Evolutionary conservation across 2,113 vertebrate genomes (phyloP).

Genomic region (Menura novaehollandiae): DNA sequence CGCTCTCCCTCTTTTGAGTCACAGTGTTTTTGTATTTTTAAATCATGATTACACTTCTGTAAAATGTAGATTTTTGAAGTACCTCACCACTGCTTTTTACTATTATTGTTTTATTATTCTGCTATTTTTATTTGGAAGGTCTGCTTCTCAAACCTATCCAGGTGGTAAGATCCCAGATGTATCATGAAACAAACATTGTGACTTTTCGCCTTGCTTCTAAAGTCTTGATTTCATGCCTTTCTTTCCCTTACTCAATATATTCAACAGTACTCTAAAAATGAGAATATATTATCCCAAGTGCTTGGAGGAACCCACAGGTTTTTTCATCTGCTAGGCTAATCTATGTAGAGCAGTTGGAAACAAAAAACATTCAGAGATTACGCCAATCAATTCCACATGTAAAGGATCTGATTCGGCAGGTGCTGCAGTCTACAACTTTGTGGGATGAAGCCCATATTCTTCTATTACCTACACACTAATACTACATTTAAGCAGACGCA

Average conservation of each 20-base stretch:
- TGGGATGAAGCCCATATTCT: not conserved
- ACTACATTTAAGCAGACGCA: not conserved
- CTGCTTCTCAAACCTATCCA: conserved; percentile 5
- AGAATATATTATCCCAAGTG: not conserved
- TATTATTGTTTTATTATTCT: conserved; percentile 30
- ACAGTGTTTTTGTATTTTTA: conserved; percentile 59
- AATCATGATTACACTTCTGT: conserved; percentile 49
- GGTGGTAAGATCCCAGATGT: not conserved
- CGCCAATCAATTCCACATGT: not conserved
- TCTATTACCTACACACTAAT: not conserved
- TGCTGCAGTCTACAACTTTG: not conserved
- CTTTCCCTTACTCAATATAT: not conserved
- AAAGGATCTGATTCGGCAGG: not conserved
- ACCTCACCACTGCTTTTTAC: not conserved
- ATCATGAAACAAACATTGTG: not conserved
- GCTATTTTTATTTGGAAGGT: conserved; percentile 23
- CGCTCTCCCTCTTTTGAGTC: conserved; percentile 14
- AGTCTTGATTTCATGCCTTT: conserved; percentile 8
- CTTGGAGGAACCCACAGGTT: not conserved
- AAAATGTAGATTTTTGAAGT: conserved; percentile 45
- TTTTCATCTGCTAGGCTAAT: conserved; percentile 1
- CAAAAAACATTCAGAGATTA: not conserved
- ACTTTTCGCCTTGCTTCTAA: not conserved
- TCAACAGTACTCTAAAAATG: not conserved
- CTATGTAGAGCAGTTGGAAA: not conserved